Conservation (phyloP, 92 coral and sea anemone genomes). For the Phenganax subtilis region DNA sequence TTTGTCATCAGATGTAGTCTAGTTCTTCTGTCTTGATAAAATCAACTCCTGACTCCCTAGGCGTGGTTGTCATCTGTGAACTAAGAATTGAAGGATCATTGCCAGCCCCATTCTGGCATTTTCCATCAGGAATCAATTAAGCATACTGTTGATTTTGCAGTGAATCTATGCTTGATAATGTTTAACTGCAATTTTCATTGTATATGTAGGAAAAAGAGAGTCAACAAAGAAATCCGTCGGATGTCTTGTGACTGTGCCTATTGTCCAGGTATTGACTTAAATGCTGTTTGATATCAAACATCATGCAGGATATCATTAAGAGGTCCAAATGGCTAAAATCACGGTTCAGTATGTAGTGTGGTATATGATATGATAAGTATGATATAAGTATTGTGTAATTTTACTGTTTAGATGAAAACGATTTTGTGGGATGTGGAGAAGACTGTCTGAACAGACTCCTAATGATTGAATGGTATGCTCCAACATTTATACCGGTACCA, state of each 20-base stretch:
- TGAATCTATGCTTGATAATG: not conserved
- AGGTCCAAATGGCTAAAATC: too few relatives aligned
- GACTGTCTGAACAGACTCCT: slow-evolving; percentile 83
- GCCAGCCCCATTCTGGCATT: too few relatives aligned
- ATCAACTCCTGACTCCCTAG: too few relatives aligned
- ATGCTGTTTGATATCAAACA: too few relatives aligned
- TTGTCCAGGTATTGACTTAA: slow-evolving; percentile 57
- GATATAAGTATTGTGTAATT: not conserved
- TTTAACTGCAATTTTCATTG: not conserved
- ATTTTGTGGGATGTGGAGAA: slow-evolving; percentile 78
- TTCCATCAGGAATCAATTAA: not conserved
- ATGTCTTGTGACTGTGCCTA: slow-evolving; percentile 90
- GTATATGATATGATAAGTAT: not conserved
- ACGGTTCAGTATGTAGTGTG: too few relatives aligned
- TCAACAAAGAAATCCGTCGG: slow-evolving; percentile 85
- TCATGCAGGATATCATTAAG: too few relatives aligned
- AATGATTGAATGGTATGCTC: slow-evolving; percentile 85
- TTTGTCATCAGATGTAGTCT: too few relatives aligned
- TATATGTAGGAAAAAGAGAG: slow-evolving; percentile 67
- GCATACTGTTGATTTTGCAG: not conserved
- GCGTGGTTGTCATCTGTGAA: too few relatives aligned
- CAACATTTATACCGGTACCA: too few relatives aligned
- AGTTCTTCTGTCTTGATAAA: too few relatives aligned
- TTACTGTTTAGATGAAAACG: slow-evolving; percentile 52
- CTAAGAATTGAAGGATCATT: too few relatives aligned